phyloP scores from a whole-genome alignment of 2,113 vertebrate species.

The Tiliqua scincoides region DNA sequence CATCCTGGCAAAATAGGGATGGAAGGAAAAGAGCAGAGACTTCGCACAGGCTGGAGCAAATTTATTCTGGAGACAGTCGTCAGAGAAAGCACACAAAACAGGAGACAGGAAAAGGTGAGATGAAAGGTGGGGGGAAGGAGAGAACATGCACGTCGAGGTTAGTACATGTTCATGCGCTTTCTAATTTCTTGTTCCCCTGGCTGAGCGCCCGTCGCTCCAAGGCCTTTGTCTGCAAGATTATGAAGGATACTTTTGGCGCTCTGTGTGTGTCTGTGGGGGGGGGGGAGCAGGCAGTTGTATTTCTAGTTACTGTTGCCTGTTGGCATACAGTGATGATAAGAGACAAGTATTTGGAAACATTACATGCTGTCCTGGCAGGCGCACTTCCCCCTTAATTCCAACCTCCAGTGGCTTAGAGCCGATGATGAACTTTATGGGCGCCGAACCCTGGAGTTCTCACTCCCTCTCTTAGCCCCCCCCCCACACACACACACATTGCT shows the following conservation, averaged over 20 bases:
- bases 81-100: conserved; percentile 28
- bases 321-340: conserved; percentile 66
- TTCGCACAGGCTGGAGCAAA: conserved; percentile 67
- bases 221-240: conserved; percentile 74
- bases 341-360: conserved; percentile 11
- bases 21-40: conserved; percentile 62
- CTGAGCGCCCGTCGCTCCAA: conserved; percentile 72
- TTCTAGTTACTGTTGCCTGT: conserved; percentile 65
- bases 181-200: conserved; percentile 74
- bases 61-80: conserved; percentile 64
- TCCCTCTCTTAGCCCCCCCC: background rate
- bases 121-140: conserved; percentile 59
- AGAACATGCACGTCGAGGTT: conserved; percentile 70
- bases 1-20: conserved; percentile 65
- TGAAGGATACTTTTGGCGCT: conserved; percentile 56
- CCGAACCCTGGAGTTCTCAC: background rate
- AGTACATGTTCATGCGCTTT: conserved; percentile 71
- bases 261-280: conserved; percentile 26
- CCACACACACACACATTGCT: background rate
- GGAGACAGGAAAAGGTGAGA: conserved; percentile 46
- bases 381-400: conserved; percentile 21
- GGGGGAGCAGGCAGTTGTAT: conserved; percentile 63
- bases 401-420: background rate
- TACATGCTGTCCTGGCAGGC: conserved; percentile 31
- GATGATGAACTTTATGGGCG: background rate